These are phyloP conservation scores for Drosophila pallidifrons DNA, from an alignment of 1,140 invertebrate genomes.

Conservation along the genomic window DNA sequence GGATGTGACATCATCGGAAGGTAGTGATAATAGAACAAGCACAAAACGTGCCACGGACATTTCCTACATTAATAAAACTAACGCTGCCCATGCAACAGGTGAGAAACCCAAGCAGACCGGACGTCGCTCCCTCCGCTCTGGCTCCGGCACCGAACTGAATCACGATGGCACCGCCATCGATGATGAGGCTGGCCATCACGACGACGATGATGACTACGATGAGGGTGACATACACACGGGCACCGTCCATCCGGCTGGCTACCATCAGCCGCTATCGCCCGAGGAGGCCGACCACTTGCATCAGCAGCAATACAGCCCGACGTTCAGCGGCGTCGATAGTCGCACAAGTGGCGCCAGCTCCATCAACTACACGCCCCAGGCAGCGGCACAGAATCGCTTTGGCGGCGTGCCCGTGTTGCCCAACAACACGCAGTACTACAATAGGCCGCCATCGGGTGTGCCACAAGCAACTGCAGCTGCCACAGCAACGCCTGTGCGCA, in stretches of 20 bases:
- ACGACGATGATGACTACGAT: slow-evolving; percentile 69
- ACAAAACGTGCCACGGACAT: slow-evolving; percentile 87
- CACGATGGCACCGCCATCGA: slow-evolving; percentile 38
- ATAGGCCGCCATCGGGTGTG: slow-evolving; percentile 66
- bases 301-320: slow-evolving; percentile 80
- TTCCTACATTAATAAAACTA: slow-evolving; percentile 85
- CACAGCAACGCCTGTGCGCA: slow-evolving; percentile 50
- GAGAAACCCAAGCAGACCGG: slow-evolving; percentile 85
- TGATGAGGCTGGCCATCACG: slow-evolving; percentile 48
- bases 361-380: slow-evolving; percentile 74
- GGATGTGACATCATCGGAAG: slow-evolving; percentile 87
- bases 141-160: slow-evolving; percentile 85
- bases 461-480: slow-evolving; percentile 27
- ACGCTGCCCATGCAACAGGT: slow-evolving; percentile 71
- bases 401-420: slow-evolving; percentile 81
- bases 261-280: slow-evolving; percentile 76
- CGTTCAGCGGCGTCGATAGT: slow-evolving; percentile 81
- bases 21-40: slow-evolving; percentile 86
- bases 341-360: slow-evolving; percentile 73
- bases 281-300: slow-evolving; percentile 75
- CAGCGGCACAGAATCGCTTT: slow-evolving; percentile 70
- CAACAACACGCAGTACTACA: slow-evolving; percentile 75
- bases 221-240: slow-evolving; percentile 66
- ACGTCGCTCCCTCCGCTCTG: slow-evolving; percentile 85
- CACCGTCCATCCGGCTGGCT: slow-evolving; percentile 66